A percentile compares a stretch with the other conserved stretches of the same genome.
Conservation (phyloP, 2,113 vertebrate species). For the Plecotus auritus region DNA sequence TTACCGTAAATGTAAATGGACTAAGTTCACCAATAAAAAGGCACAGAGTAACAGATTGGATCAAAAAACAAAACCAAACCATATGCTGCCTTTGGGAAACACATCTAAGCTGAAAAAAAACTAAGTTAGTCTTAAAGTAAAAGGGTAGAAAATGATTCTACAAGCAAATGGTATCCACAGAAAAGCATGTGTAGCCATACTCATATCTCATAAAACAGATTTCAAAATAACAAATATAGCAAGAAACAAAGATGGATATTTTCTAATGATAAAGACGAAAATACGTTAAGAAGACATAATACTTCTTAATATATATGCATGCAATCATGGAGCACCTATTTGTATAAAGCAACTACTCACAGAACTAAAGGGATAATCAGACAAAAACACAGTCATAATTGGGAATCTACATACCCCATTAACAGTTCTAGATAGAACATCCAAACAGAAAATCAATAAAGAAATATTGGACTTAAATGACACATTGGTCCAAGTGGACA, state of each 20-base stretch:
- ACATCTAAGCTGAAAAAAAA: background rate
- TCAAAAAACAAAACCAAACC: background rate
- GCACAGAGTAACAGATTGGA: background rate
- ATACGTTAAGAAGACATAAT: background rate
- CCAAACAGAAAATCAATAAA: background rate
- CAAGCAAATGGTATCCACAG: background rate
- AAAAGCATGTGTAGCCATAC: background rate
- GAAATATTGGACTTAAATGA: background rate
- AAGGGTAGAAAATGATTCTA: background rate
- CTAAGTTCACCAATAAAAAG: background rate
- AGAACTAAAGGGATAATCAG: background rate
- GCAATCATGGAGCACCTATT: background rate
- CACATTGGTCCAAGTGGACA: background rate
- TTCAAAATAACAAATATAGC: background rate
- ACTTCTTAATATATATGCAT: background rate
- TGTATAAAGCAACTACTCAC: background rate
- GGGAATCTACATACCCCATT: background rate
- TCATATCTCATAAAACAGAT: background rate
- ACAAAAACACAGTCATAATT: background rate
- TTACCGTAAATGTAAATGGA: background rate
- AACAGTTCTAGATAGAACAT: background rate
- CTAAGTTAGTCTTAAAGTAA: background rate
- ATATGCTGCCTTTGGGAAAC: background rate
- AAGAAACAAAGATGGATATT: background rate
- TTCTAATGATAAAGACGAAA: background rate